These are phyloP conservation scores for Phataginus tricuspis DNA, from an alignment of 2,797 vertebrate genomes.

Conservation along the genomic window DNA sequence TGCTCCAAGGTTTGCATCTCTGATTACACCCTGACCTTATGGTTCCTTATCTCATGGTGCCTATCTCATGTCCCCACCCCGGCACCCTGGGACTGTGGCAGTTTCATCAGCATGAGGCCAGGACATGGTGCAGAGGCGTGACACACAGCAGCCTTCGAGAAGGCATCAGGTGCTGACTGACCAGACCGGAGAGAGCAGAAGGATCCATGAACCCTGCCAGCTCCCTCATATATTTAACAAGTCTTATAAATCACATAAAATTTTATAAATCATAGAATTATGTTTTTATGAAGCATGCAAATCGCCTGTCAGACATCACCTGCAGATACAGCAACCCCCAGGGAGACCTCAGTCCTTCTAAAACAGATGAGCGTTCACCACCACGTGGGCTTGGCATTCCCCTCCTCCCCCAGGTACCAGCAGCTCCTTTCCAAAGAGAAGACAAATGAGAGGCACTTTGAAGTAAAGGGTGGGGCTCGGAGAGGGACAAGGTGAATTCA, in stretches of 20 bases:
- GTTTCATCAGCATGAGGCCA: background rate
- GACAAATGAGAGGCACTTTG: background rate
- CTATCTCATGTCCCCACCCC: too few species aligned
- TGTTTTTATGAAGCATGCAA: slow-evolving; percentile 58
- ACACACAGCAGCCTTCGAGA: background rate
- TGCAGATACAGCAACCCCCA: background rate
- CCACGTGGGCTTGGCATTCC: accelerated
- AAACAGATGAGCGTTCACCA: background rate
- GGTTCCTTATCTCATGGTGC: background rate
- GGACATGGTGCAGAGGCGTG: too few species aligned
- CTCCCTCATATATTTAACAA: slow-evolving; percentile 35
- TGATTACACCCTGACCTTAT: background rate
- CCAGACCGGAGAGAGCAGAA: background rate
- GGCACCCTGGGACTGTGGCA: background rate
- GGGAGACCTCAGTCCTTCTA: background rate
- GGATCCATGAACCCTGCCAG: background rate
- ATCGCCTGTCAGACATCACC: slow-evolving; percentile 46
- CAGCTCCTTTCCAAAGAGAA: background rate
- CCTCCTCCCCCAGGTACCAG: background rate
- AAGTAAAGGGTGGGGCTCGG: too few species aligned
- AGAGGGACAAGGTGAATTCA: background rate
- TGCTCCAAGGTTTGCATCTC: background rate
- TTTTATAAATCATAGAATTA: slow-evolving; percentile 66
- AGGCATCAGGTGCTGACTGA: background rate
- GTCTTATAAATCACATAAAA: slow-evolving; percentile 57